Conservation (phyloP, 2,113 vertebrate genomes). For the Parus major region DNA sequence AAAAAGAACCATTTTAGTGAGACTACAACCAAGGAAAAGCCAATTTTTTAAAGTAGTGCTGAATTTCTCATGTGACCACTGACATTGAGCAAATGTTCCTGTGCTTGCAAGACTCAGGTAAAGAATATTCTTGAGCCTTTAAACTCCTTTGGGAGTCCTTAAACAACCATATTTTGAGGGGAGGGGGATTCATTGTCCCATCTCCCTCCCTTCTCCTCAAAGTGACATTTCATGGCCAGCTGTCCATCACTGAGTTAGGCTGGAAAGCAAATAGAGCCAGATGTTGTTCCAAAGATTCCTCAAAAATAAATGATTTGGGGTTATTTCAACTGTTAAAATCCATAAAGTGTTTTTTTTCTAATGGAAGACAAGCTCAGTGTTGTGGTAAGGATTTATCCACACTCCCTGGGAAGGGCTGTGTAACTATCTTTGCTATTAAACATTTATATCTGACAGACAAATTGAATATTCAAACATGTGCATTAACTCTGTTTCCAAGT, state of each 20-base stretch:
- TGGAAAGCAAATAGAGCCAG: not conserved
- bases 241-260: not conserved
- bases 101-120: not conserved
- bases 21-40: not conserved
- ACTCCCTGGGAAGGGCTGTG: not conserved
- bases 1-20: not conserved
- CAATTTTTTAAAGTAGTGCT: not conserved
- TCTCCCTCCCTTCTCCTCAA: not conserved
- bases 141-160: not conserved
- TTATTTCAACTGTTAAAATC: not conserved
- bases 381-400: not conserved
- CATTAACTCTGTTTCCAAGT: not conserved
- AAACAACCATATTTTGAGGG: not conserved
- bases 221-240: not conserved
- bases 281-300: not conserved
- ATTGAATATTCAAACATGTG: not conserved
- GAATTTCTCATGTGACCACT: not conserved
- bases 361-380: not conserved
- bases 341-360: not conserved
- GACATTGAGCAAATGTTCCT: not conserved
- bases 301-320: accelerated
- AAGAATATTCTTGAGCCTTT: not conserved
- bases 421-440: not conserved
- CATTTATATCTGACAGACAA: not conserved
- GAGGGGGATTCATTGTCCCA: not conserved